phyloP scores from a whole-genome alignment of 2,113 vertebrate genomes.

The Perca schrenkii region DNA sequence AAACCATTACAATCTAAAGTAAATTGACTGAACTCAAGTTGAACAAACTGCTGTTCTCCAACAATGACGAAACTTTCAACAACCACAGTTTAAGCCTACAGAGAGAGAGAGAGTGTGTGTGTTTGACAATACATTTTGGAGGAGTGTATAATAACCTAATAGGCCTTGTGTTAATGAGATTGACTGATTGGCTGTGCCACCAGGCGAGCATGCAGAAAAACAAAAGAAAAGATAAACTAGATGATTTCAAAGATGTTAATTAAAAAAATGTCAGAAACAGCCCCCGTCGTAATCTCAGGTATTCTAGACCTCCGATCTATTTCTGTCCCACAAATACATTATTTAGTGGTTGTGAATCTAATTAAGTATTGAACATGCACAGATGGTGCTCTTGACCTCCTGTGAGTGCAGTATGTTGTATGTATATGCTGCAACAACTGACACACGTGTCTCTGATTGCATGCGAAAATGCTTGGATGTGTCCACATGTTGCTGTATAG shows the following conservation, averaged over 20 bases:
- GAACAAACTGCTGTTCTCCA: background rate
- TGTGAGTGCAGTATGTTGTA: constrained; percentile 55
- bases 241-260: constrained; percentile 28
- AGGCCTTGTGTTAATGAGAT: constrained; percentile 23
- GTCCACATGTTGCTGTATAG: background rate
- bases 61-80: background rate
- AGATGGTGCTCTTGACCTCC: constrained; percentile 82
- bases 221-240: constrained; percentile 6
- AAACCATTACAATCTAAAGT: constrained; percentile 1
- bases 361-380: constrained; percentile 85
- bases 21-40: background rate
- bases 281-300: constrained; percentile 57
- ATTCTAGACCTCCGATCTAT: constrained; percentile 33
- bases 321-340: constrained; percentile 73
- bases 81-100: background rate
- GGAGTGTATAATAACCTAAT: constrained; percentile 22
- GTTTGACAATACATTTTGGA: background rate
- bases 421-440: constrained; percentile 42
- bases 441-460: constrained; percentile 50
- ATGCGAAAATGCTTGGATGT: constrained; percentile 32
- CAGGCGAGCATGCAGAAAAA: background rate
- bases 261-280: constrained; percentile 45
- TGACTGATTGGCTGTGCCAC: constrained; percentile 15
- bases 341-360: constrained; percentile 80
- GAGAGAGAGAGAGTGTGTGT: background rate